These are phyloP conservation scores for Phoxinus dragarum DNA, from an alignment of 2,797 vertebrate species.

Conservation along the genomic window DNA sequence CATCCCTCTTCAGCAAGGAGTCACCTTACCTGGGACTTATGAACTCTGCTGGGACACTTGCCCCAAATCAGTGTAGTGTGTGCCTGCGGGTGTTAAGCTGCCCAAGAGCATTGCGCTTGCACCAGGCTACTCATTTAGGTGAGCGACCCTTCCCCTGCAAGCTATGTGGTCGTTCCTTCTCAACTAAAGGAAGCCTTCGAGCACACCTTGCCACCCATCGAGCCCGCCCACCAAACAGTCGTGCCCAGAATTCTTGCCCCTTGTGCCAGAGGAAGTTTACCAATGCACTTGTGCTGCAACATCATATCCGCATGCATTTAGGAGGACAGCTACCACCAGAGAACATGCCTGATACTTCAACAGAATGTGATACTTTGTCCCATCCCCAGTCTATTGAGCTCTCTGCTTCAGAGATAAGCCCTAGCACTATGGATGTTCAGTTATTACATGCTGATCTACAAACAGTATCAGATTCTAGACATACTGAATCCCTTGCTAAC, in stretches of 20 bases:
- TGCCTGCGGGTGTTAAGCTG: conserved; percentile 89
- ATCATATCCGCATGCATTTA: conserved; percentile 92
- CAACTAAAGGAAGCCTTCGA: conserved; percentile 89
- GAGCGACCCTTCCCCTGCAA: conserved; percentile 93
- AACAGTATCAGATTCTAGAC: conserved; percentile 63
- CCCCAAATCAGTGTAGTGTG: conserved; percentile 88
- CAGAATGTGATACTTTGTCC: conserved; percentile 64
- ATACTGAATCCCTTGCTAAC: conserved; percentile 47
- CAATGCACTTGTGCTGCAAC: conserved; percentile 90
- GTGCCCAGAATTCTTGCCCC: conserved; percentile 89
- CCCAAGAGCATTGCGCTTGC: conserved; percentile 87
- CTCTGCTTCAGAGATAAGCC: conserved; percentile 54
- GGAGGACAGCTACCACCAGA: conserved; percentile 88
- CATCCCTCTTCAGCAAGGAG: conserved; percentile 76
- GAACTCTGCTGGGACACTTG: conserved; percentile 68
- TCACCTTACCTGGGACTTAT: conserved; percentile 71
- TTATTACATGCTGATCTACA: conserved; percentile 55
- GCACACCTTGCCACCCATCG: conserved; percentile 90
- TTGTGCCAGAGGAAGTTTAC: conserved; percentile 93
- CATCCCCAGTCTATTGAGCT: conserved; percentile 67
- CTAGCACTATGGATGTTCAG: conserved; percentile 22
- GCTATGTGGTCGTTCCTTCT: conserved; percentile 89
- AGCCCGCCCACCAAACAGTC: conserved; percentile 82
- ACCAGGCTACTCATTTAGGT: conserved; percentile 90
- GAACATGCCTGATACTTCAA: conserved; percentile 66